A percentile compares a stretch with the other conserved stretches of the same genome.
Conservation (phyloP, 2,888 invertebrate species). For the Tetanocera ferruginea region DNA sequence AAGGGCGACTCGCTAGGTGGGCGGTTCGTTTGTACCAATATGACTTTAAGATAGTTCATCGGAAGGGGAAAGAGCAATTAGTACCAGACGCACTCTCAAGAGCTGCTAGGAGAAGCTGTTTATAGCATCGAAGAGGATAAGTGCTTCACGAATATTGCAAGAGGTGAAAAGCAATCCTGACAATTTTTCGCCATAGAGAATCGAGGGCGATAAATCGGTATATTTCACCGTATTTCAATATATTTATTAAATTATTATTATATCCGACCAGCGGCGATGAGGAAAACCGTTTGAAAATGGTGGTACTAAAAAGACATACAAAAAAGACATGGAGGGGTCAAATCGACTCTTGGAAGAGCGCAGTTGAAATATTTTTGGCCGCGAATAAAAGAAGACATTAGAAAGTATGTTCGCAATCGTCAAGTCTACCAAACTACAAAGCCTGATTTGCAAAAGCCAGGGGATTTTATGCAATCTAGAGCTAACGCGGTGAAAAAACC, state of each 20-base stretch:
- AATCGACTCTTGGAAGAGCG: not conserved
- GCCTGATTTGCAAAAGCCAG: slow-evolving; percentile 5
- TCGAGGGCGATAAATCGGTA: not conserved
- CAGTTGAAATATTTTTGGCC: slow-evolving; percentile 21
- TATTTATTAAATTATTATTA: not conserved
- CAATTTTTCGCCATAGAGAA: not conserved
- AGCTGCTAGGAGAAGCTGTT: not conserved
- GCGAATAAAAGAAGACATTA: slow-evolving; percentile 12
- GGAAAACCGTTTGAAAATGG: not conserved
- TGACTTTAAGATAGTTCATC: not conserved
- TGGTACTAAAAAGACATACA: not conserved
- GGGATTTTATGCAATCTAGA: slow-evolving; percentile 22
- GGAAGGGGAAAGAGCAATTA: not conserved
- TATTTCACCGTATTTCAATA: not conserved
- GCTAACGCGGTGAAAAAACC: not conserved
- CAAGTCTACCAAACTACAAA: slow-evolving; percentile 27
- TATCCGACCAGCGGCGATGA: not conserved
- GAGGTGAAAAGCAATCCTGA: not conserved
- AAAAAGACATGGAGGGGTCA: not conserved
- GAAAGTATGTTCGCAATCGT: slow-evolving; percentile 18
- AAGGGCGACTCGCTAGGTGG: not conserved
- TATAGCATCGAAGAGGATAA: not conserved
- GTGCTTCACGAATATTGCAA: not conserved
- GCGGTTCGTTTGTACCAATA: not conserved
- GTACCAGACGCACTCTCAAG: not conserved